Percentiles rank a stretch among this genome's conserved stretches.
Evolutionary conservation across 2,888 invertebrate species (phyloP).

Genomic region (Boloria euphrosyne): DNA sequence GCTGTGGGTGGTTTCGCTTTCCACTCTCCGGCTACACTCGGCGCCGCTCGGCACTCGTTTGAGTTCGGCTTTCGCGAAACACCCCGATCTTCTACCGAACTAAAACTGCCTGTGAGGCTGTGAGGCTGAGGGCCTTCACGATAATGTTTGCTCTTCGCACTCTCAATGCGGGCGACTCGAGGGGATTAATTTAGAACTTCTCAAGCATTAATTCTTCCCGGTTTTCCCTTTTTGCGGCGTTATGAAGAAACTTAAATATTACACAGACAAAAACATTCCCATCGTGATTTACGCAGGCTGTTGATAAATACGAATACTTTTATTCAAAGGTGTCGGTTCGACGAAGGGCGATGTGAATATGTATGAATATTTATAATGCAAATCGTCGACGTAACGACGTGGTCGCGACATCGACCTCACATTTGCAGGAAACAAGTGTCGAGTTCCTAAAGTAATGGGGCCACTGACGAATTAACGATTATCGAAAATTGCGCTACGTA

Average conservation of each 20-base stretch:
- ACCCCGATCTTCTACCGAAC: conserved; percentile 61
- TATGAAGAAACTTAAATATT: conserved; percentile 55
- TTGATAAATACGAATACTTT: conserved; percentile 24
- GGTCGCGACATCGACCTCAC: conserved; percentile 61
- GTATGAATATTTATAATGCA: conserved; percentile 78
- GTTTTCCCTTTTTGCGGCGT: conserved; percentile 67
- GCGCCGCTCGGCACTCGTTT: conserved; percentile 51
- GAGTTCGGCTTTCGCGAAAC: conserved; percentile 57
- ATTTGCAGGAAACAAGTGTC: conserved; percentile 70
- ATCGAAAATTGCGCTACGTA: conserved; percentile 27
- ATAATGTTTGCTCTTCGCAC: conserved; percentile 66
- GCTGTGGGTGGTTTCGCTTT: conserved; percentile 72
- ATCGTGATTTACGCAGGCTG: conserved; percentile 55
- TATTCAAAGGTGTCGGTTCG: conserved; percentile 43
- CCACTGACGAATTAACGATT: conserved; percentile 37
- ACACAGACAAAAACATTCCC: conserved; percentile 54
- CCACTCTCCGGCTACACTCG: conserved; percentile 51
- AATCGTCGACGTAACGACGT: conserved; percentile 66
- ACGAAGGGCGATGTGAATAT: conserved; percentile 66
- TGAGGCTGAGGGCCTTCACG: conserved; percentile 44
- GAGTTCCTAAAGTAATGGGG: conserved; percentile 49
- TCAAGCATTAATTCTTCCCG: conserved; percentile 62
- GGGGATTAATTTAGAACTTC: conserved; percentile 74
- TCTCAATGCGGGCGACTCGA: conserved; percentile 60
- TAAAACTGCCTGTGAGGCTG: conserved; percentile 39